Evolutionary conservation across 2,797 vertebrate genomes (phyloP).

Genomic region (Hippocampus kuda): DNA sequence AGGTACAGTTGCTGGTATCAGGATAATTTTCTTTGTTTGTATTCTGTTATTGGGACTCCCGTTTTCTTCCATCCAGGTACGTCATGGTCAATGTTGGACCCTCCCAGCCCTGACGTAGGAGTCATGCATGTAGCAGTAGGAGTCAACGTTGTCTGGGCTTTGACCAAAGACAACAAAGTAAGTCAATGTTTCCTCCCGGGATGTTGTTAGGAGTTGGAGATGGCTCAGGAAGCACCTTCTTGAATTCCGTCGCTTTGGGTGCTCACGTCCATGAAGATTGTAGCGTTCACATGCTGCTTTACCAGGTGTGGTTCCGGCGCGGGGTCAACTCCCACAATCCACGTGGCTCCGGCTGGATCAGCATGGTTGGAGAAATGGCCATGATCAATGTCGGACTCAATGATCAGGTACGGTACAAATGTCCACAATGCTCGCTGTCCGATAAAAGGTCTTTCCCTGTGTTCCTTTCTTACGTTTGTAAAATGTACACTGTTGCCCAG

Average conservation of each 20-base stretch:
- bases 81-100: slow-evolving; percentile 82
- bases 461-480: background rate
- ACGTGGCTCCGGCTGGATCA: slow-evolving; percentile 90
- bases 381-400: slow-evolving; percentile 90
- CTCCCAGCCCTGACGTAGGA: slow-evolving; percentile 78
- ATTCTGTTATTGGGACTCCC: background rate
- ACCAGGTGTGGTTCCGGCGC: slow-evolving; percentile 93
- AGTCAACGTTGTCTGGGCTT: slow-evolving; percentile 85
- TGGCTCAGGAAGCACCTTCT: too few relatives aligned
- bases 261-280: too few relatives aligned
- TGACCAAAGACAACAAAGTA: slow-evolving; percentile 93
- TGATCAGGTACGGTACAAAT: slow-evolving; percentile 72
- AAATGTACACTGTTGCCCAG: slow-evolving; percentile 48
- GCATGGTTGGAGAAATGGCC: slow-evolving; percentile 93
- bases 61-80: slow-evolving; percentile 43
- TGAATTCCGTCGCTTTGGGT: too few relatives aligned
- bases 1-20: slow-evolving; percentile 59
- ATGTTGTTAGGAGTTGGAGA: too few relatives aligned
- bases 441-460: background rate
- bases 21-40: background rate
- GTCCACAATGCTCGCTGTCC: background rate
- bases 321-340: slow-evolving; percentile 93
- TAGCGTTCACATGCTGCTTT: background rate
- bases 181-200: slow-evolving; percentile 30
- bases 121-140: slow-evolving; percentile 83